phyloP scores from a whole-genome alignment of 2,797 vertebrate species.

The Limnodromus scolopaceus region DNA sequence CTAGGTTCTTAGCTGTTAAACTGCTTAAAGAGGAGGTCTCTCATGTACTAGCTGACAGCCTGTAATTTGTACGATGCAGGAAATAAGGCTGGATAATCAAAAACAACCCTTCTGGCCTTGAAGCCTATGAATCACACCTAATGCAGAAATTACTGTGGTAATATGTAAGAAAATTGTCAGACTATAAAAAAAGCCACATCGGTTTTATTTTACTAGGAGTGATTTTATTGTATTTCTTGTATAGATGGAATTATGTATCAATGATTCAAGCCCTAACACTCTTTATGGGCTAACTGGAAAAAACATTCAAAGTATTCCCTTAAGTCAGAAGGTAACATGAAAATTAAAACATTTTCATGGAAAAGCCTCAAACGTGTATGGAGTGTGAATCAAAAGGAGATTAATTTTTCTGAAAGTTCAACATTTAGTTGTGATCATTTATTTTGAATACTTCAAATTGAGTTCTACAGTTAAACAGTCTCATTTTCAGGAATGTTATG shows the following conservation, averaged over 20 bases:
- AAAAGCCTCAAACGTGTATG: background rate
- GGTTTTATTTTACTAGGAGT: background rate
- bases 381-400: background rate
- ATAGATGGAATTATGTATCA: background rate
- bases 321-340: background rate
- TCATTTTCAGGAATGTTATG: background rate
- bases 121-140: background rate
- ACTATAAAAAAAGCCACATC: background rate
- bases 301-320: background rate
- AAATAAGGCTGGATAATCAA: conserved; percentile 28
- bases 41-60: conserved; percentile 1
- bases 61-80: conserved; percentile 8
- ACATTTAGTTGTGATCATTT: background rate
- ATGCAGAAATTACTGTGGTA: background rate
- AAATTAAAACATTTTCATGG: background rate
- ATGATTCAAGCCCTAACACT: background rate
- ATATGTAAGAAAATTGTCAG: background rate
- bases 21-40: conserved; percentile 15
- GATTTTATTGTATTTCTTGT: background rate
- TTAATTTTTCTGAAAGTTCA: background rate
- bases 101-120: background rate
- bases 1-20: conserved; percentile 27
- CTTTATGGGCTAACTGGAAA: background rate
- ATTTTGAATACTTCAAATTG: background rate
- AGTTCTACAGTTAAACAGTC: background rate